Conservation (phyloP, 2,113 vertebrate genomes). For the Bufo bufo region DNA sequence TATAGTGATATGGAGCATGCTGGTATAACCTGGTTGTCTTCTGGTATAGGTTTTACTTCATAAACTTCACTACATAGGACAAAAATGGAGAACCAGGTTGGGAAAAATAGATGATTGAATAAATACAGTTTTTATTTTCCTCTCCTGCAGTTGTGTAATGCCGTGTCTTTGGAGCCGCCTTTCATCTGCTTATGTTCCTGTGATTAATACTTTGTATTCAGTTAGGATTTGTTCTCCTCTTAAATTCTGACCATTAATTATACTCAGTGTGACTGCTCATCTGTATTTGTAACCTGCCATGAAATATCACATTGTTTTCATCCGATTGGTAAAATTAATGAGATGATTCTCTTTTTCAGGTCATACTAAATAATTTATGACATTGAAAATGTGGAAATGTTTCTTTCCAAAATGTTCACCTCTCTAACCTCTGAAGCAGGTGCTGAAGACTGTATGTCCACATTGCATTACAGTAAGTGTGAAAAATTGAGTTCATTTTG, state of each 20-base stretch:
- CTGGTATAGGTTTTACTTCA: no score
- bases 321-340: constrained; percentile 4
- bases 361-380: constrained; percentile 8
- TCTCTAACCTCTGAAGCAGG: not conserved
- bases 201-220: constrained; percentile 13
- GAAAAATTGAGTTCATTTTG: constrained; percentile 47
- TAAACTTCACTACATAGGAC: no score
- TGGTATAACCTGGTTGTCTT: no score
- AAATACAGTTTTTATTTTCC: not conserved
- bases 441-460: not conserved
- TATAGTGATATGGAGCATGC: no score
- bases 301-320: not conserved
- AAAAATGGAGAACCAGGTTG: no score
- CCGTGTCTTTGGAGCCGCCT: not conserved
- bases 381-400: not conserved
- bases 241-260: not conserved
- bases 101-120: no score
- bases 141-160: not conserved
- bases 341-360: not conserved
- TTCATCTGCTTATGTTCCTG: not conserved
- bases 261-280: not conserved
- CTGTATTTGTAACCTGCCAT: not conserved
- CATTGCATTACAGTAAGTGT: not conserved
- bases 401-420: constrained; percentile 8
- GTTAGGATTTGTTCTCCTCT: not conserved